phyloP scores from a whole-genome alignment of 1,140 invertebrate genomes.

The Bradysia coprophila region DNA sequence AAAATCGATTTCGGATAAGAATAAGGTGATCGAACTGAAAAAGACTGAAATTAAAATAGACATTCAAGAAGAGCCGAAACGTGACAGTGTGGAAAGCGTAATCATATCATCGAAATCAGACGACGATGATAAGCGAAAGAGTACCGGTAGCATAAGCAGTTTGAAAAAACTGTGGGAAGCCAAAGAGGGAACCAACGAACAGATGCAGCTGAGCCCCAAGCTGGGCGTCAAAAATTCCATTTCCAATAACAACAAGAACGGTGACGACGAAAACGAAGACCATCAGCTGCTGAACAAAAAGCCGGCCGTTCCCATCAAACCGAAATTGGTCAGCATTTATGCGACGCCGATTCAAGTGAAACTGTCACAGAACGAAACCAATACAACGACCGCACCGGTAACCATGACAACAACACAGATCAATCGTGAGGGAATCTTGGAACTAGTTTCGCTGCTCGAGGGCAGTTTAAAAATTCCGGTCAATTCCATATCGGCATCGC shows the following conservation, averaged over 20 bases:
- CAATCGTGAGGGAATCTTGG: slow-evolving; percentile 43
- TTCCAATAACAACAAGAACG: slow-evolving; percentile 13
- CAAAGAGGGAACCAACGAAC: slow-evolving; percentile 30
- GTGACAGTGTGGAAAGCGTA: slow-evolving; percentile 21
- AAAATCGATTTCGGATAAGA: background rate
- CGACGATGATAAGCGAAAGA: slow-evolving; percentile 75
- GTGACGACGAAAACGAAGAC: slow-evolving; percentile 1
- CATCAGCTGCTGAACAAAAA: slow-evolving; percentile 14
- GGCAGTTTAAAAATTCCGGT: slow-evolving; percentile 40
- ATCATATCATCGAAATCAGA: slow-evolving; percentile 25
- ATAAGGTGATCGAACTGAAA: slow-evolving; percentile 10
- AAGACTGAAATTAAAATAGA: slow-evolving; percentile 27
- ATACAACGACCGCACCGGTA: slow-evolving; percentile 6
- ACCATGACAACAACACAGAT: slow-evolving; percentile 17
- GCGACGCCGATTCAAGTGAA: slow-evolving; percentile 31
- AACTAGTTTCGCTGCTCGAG: slow-evolving; percentile 47
- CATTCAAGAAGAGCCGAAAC: slow-evolving; percentile 8
- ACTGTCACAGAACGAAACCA: slow-evolving; percentile 15
- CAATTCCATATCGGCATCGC: slow-evolving; percentile 36
- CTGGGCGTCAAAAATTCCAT: slow-evolving; percentile 27
- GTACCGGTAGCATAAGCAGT: slow-evolving; percentile 82
- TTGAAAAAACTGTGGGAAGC: slow-evolving; percentile 84
- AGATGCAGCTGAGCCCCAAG: slow-evolving; percentile 39
- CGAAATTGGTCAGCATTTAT: slow-evolving; percentile 32
- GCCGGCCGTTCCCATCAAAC: slow-evolving; percentile 35